Evolutionary conservation across 2,113 vertebrate species (phyloP).

Genomic region (Sus scrofa): DNA sequence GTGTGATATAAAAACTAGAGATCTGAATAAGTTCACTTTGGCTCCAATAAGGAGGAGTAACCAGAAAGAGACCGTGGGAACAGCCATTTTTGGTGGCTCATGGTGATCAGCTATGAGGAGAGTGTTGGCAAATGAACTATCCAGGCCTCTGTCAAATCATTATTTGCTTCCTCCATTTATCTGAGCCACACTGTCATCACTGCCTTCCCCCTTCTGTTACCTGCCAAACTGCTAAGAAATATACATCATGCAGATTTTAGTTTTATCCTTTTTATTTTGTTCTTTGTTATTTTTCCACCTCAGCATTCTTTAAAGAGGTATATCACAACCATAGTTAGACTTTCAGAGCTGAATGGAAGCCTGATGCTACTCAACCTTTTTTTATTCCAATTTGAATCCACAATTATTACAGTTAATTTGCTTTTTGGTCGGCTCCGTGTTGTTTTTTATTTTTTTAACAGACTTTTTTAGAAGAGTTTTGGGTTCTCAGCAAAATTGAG

Average conservation of each 20-base stretch:
- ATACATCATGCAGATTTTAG: neutral
- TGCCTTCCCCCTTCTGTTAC: neutral
- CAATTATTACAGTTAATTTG: neutral
- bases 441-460: neutral
- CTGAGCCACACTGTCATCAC: neutral
- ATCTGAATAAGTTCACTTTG: neutral
- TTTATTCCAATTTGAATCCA: neutral
- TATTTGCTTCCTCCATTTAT: neutral
- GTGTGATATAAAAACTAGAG: slow-evolving; percentile 21
- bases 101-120: neutral
- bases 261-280: neutral
- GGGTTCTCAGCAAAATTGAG: neutral
- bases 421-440: neutral
- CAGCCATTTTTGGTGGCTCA: neutral
- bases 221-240: neutral
- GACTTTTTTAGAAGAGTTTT: neutral
- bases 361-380: neutral
- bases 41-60: neutral
- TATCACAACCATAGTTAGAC: neutral
- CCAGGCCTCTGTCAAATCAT: neutral
- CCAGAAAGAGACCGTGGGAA: neutral
- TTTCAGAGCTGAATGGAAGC: slow-evolving; percentile 8
- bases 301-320: neutral
- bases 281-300: neutral
- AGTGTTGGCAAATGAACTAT: neutral